These are phyloP conservation scores for Melinaea menophilus DNA, from an alignment of 2,888 invertebrate species.

Conservation along the genomic window DNA sequence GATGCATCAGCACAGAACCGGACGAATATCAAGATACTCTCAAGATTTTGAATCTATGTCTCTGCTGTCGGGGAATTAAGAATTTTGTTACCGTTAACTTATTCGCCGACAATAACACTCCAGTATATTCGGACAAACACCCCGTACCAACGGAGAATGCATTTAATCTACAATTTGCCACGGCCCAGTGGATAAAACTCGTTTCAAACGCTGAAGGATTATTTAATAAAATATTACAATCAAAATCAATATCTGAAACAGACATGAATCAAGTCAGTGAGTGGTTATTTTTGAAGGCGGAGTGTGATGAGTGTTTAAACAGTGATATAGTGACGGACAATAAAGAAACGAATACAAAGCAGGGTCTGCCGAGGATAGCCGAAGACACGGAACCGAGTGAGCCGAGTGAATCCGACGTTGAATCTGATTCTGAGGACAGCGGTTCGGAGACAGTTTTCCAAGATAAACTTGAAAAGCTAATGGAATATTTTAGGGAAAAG, in stretches of 20 bases:
- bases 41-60: slow-evolving; percentile 82
- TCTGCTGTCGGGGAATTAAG: slow-evolving; percentile 82
- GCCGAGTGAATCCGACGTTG: slow-evolving; percentile 79
- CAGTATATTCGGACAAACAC: slow-evolving; percentile 66
- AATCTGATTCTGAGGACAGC: slow-evolving; percentile 78
- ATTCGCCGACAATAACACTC: slow-evolving; percentile 81
- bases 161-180: slow-evolving; percentile 89
- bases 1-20: slow-evolving; percentile 84
- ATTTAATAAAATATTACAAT: slow-evolving; percentile 85
- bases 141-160: slow-evolving; percentile 57
- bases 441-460: slow-evolving; percentile 82
- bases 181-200: slow-evolving; percentile 88
- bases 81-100: slow-evolving; percentile 85
- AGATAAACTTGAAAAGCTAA: slow-evolving; percentile 84
- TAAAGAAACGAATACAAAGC: slow-evolving; percentile 63
- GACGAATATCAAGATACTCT: slow-evolving; percentile 83
- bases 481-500: slow-evolving; percentile 83
- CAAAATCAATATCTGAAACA: slow-evolving; percentile 82
- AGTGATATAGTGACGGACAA: slow-evolving; percentile 72
- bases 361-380: slow-evolving; percentile 70
- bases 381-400: slow-evolving; percentile 79
- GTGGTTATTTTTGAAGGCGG: slow-evolving; percentile 91
- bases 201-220: slow-evolving; percentile 90
- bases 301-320: slow-evolving; percentile 89
- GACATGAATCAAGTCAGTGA: slow-evolving; percentile 86